phyloP scores from a whole-genome alignment of 1,140 invertebrate species.

The Thalassaphorura encarpata region DNA sequence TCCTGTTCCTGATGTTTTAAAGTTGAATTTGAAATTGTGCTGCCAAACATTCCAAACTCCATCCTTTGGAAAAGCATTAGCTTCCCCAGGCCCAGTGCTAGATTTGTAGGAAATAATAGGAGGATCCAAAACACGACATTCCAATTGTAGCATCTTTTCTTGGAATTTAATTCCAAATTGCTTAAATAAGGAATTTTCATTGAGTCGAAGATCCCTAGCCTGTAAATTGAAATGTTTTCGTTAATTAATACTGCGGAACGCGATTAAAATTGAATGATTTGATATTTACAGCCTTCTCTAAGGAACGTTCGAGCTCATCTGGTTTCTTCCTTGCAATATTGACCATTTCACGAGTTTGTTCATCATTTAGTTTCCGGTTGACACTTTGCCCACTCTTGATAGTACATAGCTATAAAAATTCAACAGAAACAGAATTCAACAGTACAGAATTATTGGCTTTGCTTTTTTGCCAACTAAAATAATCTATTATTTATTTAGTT shows the following conservation, averaged over 20 bases:
- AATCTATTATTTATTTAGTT: too few species aligned
- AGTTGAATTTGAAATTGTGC: neutral
- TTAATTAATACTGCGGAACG: too few species aligned
- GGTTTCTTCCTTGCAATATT: slow-evolving; percentile 3
- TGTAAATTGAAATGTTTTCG: too few species aligned
- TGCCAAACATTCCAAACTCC: neutral
- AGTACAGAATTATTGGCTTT: too few species aligned
- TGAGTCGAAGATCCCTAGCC: too few species aligned
- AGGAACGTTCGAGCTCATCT: neutral
- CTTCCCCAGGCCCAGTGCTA: too few species aligned
- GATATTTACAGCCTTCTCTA: too few species aligned
- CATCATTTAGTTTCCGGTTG: slow-evolving; percentile 8
- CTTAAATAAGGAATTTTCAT: neutral
- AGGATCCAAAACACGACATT: neutral
- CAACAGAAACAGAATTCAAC: too few species aligned
- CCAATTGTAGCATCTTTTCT: neutral
- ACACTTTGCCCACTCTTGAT: slow-evolving; percentile 15
- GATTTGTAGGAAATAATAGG: neutral
- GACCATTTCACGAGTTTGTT: slow-evolving; percentile 9
- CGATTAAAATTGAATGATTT: too few species aligned
- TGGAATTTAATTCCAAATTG: neutral
- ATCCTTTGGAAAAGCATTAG: neutral
- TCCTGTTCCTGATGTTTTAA: neutral
- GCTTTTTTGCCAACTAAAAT: too few species aligned
- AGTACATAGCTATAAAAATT: too few species aligned